Evolutionary conservation across 2,888 invertebrate genomes (phyloP).

Genomic region (Beris morrisii): DNA sequence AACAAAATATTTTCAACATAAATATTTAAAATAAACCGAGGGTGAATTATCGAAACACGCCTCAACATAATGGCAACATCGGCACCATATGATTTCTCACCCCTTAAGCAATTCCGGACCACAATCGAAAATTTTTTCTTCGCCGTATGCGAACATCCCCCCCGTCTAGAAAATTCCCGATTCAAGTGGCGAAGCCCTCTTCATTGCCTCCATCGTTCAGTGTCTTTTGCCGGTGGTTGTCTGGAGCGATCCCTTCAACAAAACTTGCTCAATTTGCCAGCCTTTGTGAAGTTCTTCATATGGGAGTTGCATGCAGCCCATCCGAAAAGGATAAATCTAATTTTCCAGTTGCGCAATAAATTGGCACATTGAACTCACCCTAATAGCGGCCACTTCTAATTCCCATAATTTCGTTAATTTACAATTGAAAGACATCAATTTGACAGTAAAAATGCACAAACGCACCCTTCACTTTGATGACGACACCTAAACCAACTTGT

Average conservation of each 20-base stretch:
- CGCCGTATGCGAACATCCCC: background rate
- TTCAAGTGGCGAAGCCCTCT: background rate
- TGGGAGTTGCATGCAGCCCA: conserved; percentile 21
- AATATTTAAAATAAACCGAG: conserved; percentile 32
- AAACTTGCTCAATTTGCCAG: conserved; percentile 32
- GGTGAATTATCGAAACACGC: conserved; percentile 30
- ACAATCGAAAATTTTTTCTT: conserved; percentile 7
- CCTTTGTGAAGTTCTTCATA: conserved; percentile 34
- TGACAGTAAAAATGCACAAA: conserved; percentile 21
- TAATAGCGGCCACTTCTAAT: conserved; percentile 34
- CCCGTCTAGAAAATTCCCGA: background rate
- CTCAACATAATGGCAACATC: conserved; percentile 22
- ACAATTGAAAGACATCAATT: conserved; percentile 38
- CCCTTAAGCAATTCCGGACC: conserved; percentile 8
- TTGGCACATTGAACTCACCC: conserved; percentile 39
- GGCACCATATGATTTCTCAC: conserved; percentile 22
- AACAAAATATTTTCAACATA: conserved; percentile 24
- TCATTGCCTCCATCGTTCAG: background rate
- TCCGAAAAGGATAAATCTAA: conserved; percentile 36
- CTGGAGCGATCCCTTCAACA: background rate
- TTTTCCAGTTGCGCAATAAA: conserved; percentile 39
- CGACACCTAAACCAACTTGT: background rate
- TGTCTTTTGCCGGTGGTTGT: background rate
- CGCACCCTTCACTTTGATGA: background rate
- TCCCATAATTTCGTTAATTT: conserved; percentile 39